Evolutionary conservation across 2,797 vertebrate genomes (phyloP).

Genomic region (Tokudaia muenninki): DNA sequence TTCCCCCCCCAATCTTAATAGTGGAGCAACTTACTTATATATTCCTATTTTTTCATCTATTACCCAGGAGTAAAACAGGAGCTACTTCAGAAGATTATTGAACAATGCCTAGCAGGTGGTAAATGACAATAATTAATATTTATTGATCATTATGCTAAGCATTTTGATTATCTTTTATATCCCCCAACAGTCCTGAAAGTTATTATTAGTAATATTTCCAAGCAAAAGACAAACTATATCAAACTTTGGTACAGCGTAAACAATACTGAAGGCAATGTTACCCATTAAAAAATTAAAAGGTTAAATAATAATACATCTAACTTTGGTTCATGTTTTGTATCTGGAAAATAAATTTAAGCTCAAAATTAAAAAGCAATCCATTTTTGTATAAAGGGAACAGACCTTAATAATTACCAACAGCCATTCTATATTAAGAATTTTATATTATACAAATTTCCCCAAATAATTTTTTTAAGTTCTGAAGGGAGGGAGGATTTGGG

Average conservation of each 20-base stretch:
- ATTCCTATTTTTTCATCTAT: background rate
- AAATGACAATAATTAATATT: slow-evolving; percentile 1
- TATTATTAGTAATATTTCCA: slow-evolving; percentile 13
- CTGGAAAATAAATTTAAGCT: slow-evolving; percentile 41
- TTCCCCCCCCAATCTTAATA: background rate
- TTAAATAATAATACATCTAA: slow-evolving; percentile 23
- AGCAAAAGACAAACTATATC: slow-evolving; percentile 46
- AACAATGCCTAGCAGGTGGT: background rate
- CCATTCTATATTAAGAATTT: background rate
- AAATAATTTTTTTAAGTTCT: slow-evolving; percentile 56
- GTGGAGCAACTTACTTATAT: background rate
- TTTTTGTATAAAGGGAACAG: background rate
- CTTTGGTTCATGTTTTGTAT: slow-evolving; percentile 17
- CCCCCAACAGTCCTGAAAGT: background rate
- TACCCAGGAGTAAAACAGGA: background rate
- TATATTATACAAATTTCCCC: background rate
- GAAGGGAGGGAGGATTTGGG: background rate
- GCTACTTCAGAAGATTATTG: background rate
- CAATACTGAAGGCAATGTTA: background rate
- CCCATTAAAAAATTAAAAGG: background rate
- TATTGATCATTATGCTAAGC: slow-evolving; percentile 12
- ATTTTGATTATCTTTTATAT: slow-evolving; percentile 42
- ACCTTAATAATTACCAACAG: background rate
- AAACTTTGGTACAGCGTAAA: background rate
- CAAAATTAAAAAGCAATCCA: slow-evolving; percentile 53